Evolutionary conservation across 2,797 vertebrate species (phyloP), one percentile per base, ranked within the genome.

Genomic region (Mormyrops boulengeri): DNA sequence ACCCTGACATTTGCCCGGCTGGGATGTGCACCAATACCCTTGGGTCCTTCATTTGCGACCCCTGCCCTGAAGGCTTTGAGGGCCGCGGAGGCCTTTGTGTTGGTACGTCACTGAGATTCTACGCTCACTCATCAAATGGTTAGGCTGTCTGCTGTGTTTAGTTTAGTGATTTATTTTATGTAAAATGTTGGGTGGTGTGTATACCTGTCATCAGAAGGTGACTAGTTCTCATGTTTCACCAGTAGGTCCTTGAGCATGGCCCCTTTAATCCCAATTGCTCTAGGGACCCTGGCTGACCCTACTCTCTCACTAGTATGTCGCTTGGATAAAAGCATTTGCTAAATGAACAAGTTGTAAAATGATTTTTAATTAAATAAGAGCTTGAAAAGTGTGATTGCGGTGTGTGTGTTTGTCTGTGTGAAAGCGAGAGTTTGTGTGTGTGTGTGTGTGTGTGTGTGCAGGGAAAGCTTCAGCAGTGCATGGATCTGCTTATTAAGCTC

Each of bases 11-110:
- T 62, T 99, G 98, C 94, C 96, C 96, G 0, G 96, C 97, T 89
- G 97, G 97, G 14, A 96, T 97, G 91, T 99, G 98, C 47, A 90
- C 95, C 91, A 99, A 99, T 88, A 94, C 93, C 91, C 96, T 95
- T 0, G 98, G 98, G 17, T 96, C 96, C 84, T 98, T 97, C 92
- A 95, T 95, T 77, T 99, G 98, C 88, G 94, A 96, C 88, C 95
- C 97, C 86, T 99, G 98, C 93, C 94, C 95, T 14, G 91, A 94
- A 60, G 98, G 98, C 3, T 98, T 97, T 93, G 93, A 95, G 92
- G 97, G 96, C 87, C 96, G 95, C 92, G 97, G 96, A 0, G 97
- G 97, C 77, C 96, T 95, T 50, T 99, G 98, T 93, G 94, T 95
- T 12, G 98, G 98, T 99, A 96, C 69, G 97, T 96, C 80, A 69